Evolutionary conservation across 2,797 vertebrate species (phyloP).

Genomic region (Poeciliopsis gracilis): DNA sequence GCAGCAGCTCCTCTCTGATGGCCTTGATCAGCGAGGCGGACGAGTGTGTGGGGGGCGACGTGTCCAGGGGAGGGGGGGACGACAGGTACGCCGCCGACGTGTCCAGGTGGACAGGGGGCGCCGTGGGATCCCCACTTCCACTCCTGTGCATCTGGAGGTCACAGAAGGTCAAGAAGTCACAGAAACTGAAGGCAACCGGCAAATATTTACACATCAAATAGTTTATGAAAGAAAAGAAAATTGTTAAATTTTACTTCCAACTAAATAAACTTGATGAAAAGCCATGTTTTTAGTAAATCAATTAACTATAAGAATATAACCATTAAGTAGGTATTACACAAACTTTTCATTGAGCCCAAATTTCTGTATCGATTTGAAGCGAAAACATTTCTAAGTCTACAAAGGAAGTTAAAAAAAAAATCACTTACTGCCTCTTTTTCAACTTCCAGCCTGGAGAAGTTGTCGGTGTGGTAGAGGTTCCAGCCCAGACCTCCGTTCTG

Average conservation of each 20-base stretch:
- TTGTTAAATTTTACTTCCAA: too few relatives aligned
- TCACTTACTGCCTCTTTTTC: slow-evolving; percentile 88
- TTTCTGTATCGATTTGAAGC: neutral
- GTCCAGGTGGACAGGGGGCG: slow-evolving; percentile 85
- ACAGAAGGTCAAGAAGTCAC: slow-evolving; percentile 86
- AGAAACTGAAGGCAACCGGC: slow-evolving; percentile 74
- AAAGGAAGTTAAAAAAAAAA: neutral
- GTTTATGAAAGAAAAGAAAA: neutral
- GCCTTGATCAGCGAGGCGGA: slow-evolving; percentile 98
- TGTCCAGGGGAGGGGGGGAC: slow-evolving; percentile 81
- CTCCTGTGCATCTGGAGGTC: slow-evolving; percentile 90
- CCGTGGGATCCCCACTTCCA: slow-evolving; percentile 85
- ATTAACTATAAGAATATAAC: neutral
- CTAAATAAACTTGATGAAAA: neutral
- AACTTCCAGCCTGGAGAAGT: slow-evolving; percentile 76
- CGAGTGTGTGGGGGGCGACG: slow-evolving; percentile 90
- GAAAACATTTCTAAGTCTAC: neutral
- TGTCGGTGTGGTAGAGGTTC: slow-evolving; percentile 87
- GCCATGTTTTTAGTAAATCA: too few relatives aligned
- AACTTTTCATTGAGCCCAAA: neutral
- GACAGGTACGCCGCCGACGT: slow-evolving; percentile 82
- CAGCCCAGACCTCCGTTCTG: slow-evolving; percentile 87
- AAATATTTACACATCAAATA: neutral
- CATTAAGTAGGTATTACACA: neutral
- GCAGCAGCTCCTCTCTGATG: slow-evolving; percentile 96